Base-by-base conservation (phyloP, 1,140 invertebrate species). In the Cotesia chilonis region DNA sequence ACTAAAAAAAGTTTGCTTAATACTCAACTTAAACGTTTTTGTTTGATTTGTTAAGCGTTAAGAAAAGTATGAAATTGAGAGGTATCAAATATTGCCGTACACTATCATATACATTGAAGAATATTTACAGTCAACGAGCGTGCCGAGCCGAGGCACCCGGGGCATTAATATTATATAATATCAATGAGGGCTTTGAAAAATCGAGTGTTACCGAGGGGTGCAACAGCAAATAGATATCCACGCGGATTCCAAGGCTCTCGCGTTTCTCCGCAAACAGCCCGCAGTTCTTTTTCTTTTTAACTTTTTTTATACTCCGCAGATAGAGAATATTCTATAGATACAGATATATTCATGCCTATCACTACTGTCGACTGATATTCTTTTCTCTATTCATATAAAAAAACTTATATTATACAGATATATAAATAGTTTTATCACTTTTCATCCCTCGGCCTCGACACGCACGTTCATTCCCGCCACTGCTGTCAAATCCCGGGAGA, bases 101-200 rank as follows among this genome's bases (percentile, higher is more conserved):
- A 59, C 28, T 28, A 28, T 28, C 28, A 28, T 28, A 38, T n/a
- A n/a, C 47, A 41, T 54, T 60, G 70, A 41, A 74, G 65, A 83
- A 84, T 86, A 84, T 86, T 84, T 84, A 81, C 84, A 80, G 75
- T 80, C 77, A 71, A 74, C 72, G 77, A 76, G 84, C 84, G 85
- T 86, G 84, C 82, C 80, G 73, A 74, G 78, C 75, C 77, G 60
- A 75, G 72, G 75, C 81, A 81, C 82, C 82, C 79, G 80, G 68
- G 83, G 85, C 84, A 86, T 87, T 87, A 87, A 87, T 86, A 87
- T 85, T 86, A 83, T 82, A 87, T 85, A 81, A 87, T 84, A 84
- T 84, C 83, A 83, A 81, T 83, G 83, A 80, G 70, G 70, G 79
- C 77, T 79, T 85, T 84, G 84, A 85, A 86, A 86, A 84, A 85